Conservation (phyloP, 2,888 invertebrate genomes). For the Deilephila porcellus region DNA sequence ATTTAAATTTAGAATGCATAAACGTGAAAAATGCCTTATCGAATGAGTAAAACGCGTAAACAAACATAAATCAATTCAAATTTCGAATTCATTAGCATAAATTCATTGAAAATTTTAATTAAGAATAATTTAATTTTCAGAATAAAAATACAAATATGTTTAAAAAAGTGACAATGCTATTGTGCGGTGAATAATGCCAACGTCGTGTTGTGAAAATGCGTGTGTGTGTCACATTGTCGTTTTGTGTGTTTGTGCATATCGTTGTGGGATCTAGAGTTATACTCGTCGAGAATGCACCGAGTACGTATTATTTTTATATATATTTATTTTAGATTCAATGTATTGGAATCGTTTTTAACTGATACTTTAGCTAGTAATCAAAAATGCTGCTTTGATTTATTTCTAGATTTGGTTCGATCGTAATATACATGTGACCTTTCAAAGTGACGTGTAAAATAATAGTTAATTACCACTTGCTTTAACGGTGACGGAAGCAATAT, state of each 20-base stretch:
- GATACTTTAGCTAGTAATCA: neutral
- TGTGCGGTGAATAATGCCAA: conserved; percentile 55
- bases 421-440: too few relatives aligned
- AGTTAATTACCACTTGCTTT: too few relatives aligned
- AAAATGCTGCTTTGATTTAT: too few relatives aligned
- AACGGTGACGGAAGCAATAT: too few relatives aligned
- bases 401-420: too few relatives aligned
- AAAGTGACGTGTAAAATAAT: too few relatives aligned
- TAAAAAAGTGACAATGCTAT: conserved; percentile 44
- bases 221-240: conserved; percentile 59
- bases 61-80: too few relatives aligned
- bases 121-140: neutral
- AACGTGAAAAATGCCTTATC: neutral
- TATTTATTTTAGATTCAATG: neutral
- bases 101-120: neutral
- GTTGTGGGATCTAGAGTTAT: conserved; percentile 71
- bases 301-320: conserved; percentile 59
- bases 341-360: neutral
- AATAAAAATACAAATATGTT: conserved; percentile 31
- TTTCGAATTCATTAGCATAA: too few relatives aligned
- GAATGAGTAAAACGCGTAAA: neutral
- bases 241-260: conserved; percentile 59
- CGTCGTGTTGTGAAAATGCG: conserved; percentile 71
- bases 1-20: neutral
- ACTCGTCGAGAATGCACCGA: conserved; percentile 79